A percentile compares a stretch with the other conserved stretches of the same genome.
Conservation (phyloP, 2,113 vertebrate genomes). For the Condylura cristata region DNA sequence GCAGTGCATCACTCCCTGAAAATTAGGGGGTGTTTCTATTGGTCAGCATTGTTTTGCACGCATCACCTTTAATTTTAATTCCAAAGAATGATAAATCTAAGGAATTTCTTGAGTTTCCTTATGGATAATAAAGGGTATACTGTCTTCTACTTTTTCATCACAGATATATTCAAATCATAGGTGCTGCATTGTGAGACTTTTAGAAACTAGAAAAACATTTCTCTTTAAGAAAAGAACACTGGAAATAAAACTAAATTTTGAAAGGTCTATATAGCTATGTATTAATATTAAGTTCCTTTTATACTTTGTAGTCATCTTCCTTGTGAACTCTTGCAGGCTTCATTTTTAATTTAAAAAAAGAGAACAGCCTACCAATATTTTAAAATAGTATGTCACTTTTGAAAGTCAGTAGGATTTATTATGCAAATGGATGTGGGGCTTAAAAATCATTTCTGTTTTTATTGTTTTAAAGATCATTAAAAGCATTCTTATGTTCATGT, state of each 20-base stretch:
- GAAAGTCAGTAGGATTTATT: constrained; percentile 47
- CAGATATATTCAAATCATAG: background rate
- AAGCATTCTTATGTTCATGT: constrained; percentile 75
- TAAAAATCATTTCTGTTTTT: constrained; percentile 75
- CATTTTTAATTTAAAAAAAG: constrained; percentile 53
- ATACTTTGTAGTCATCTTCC: constrained; percentile 22
- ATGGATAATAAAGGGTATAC: background rate
- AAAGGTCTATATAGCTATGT: background rate
- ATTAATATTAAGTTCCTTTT: constrained; percentile 20
- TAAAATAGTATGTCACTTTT: constrained; percentile 42
- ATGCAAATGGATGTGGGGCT: constrained; percentile 56
- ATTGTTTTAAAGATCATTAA: constrained; percentile 77
- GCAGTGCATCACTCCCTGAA: background rate
- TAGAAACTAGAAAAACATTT: background rate
- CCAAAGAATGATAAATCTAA: background rate
- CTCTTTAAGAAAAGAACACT: constrained; percentile 4
- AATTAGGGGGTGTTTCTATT: background rate
- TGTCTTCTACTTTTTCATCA: background rate
- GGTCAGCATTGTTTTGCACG: background rate
- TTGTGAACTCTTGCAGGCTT: background rate
- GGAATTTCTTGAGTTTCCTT: background rate
- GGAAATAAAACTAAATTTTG: background rate
- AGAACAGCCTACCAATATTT: background rate
- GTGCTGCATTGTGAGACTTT: background rate
- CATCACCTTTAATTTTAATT: constrained; percentile 3